Base-by-base conservation (phyloP, 2,797 vertebrate species). In the Argentina silus region DNA sequence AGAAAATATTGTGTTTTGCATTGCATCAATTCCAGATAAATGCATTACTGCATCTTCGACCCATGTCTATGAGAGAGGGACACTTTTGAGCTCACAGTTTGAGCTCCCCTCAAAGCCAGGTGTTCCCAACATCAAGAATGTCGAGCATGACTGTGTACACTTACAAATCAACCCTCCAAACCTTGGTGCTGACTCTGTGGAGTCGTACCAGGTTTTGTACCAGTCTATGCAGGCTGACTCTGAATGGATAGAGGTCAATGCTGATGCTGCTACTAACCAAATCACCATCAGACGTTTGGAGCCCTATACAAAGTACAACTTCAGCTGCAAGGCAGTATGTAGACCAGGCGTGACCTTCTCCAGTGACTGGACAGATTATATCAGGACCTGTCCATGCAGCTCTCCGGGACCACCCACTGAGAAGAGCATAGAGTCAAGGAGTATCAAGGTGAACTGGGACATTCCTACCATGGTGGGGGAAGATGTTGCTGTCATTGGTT, bases 81-180 rank as follows among this genome's bases (percentile, higher is more conserved):
- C 23, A 42, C 42, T 79, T 19, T 10, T 71, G 2, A 78, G 10
- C 55, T 48, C 63, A 3, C 63, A 67, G 7, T 88, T 79, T 64
- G 56, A 83, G 63, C 83, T 81, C 15, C 86, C 85, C 2, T 74
- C 83, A 15, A 80, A 81, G 44, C 85, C 88, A 6, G 69, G 43
- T 23, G 53, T 11, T 9, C 79, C 75, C 0, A 53, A 23, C 21
- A 5, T 78, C 36, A 12, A 62, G 51, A 53, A 12, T 42, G 44
- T 8, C 5, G 66, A 77, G 55, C 81, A 85, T 67, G 70, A 83
- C 57, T 27, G 68, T 57, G 67, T 83, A 7, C 45, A 72, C 10
- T 51, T 83, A 9, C 42, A 79, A 73, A 66, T 85, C 36, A 73
- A 66, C 1, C 66, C 69, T 14, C 72, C 72, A 3, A 17, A 15